phyloP scores from a whole-genome alignment of 2,113 vertebrate species.

The Panthera uncia region DNA sequence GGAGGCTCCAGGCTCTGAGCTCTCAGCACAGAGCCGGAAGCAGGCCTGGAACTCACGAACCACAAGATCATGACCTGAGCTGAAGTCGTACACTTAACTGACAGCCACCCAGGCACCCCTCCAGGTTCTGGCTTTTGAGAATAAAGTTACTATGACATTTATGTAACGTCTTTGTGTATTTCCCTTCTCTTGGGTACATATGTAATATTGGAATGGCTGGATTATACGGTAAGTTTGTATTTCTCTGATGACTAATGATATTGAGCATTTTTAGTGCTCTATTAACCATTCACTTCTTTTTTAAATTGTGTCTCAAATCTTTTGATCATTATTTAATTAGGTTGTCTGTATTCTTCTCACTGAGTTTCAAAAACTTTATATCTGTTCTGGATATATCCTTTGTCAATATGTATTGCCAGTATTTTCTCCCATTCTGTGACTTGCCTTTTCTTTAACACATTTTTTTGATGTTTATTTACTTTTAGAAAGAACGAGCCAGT shows the following conservation, averaged over 20 bases:
- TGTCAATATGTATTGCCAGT: background rate
- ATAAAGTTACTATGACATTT: background rate
- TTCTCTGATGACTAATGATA: constrained; percentile 17
- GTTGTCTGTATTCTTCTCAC: background rate
- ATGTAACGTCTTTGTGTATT: background rate
- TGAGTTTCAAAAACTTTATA: background rate
- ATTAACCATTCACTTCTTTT: constrained; percentile 11
- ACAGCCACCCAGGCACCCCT: no score
- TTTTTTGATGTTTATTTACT: background rate
- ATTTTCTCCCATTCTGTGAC: background rate
- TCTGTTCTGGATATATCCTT: background rate
- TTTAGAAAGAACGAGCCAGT: no score
- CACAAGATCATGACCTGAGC: no score
- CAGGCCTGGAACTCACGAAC: no score
- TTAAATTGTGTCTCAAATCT: background rate
- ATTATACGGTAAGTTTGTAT: background rate
- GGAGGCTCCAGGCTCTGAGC: no score
- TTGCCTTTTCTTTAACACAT: background rate
- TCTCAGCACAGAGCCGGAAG: no score
- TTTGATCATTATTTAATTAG: background rate
- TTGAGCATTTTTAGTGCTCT: background rate
- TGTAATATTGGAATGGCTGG: background rate
- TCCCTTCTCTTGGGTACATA: background rate
- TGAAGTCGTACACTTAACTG: no score
- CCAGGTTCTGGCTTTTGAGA: constrained; percentile 21